Evolutionary conservation across 92 coral and sea anemone genomes (phyloP), one percentile per base, ranked within the genome.

Genomic region (Bergia puertoricense): DNA sequence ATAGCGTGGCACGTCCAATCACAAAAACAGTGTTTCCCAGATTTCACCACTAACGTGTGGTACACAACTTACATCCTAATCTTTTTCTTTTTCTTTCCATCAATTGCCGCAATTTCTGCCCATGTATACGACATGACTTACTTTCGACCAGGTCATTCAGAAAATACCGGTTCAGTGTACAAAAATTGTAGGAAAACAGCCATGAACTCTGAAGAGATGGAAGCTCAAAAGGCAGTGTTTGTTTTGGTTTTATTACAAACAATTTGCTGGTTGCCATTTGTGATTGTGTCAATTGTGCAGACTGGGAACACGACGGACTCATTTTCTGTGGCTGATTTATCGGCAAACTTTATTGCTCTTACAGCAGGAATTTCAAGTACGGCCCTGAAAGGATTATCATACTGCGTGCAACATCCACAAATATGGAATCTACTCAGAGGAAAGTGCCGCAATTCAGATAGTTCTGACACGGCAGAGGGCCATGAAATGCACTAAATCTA

Each of bases 381-480:
- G 16, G 76, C 96, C 39, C 54, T 95, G 11, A 95, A 93, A 38
- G 96, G 96, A 16, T 76, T 92, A 5, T 81, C 92, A 11, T 89
- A 82, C n/a, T 95, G 98, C 23, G 94, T 93, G 22, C 96, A 95
- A 75, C 90, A 93, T 59, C 98, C 98, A 37, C 91, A 93, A 37
- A 82, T 95, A 45, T 89, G 93, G 85, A 81, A 48, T n/a, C 79
- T 79, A 59, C 82, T 93, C 45, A 92, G 89, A 77, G 92, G 91
- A 15, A 85, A 94, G 80, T 92, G 59, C 30, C 36, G 23, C 13
- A 50, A 74, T 39, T 15, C 77, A n/a, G 78, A 71, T n/a, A 44
- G 22, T 75, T 48, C 45, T 6, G 79, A 30, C 57, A 84, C 78
- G 7, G 65, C 48, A n/a, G 79, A 84, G 42, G 23, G 72, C 9